Base-by-base conservation (phyloP, 2,888 invertebrate species). In the Drepana falcataria region DNA sequence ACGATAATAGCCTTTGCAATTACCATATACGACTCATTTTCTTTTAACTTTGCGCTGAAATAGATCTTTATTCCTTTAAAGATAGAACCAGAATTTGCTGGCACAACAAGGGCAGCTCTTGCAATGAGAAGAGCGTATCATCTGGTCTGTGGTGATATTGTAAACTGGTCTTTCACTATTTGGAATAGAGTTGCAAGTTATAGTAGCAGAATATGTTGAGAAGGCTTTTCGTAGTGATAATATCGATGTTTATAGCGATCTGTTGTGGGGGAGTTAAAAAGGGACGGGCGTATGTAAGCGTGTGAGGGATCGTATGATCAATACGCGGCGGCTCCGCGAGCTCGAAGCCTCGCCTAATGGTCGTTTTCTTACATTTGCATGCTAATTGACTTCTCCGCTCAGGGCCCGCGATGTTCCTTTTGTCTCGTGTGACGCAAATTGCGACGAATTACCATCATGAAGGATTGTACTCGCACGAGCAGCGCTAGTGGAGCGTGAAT, bases 331-430 rank as follows among this genome's bases (percentile, higher is more conserved):
- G 68, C 65, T 71, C 73, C 73, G 75, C 73, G 77, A 74, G 71
- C 63, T 59, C 64, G 72, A 73, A 77, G 77, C 70, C 71, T 69
- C 64, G 69, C 73, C 75, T 87, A 87, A 87, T 89, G 79, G 85
- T 85, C 87, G 87, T 91, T 89, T 91, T 91, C 90, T 91, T 90
- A 87, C 83, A 91, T 91, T 90, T 90, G 88, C 90, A 91, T 91
- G 78, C 78, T 89, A 89, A 90, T 90, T 89, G 85, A 76, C 82
- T 83, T 79, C 79, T 69, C 74, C 73, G 70, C 78, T 85, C 71
- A 66, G 66, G 68, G 68, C 68, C 68, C 64, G 61, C 59, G 62
- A 60, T 65, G 68, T 71, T 81, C 80, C 82, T 87, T 87, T 89
- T 87, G 82, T 85, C 75, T 79, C 66, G 68, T 81, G 80, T 81